A percentile compares a stretch with the other conserved stretches of the same genome.
Evolutionary conservation across 1,140 invertebrate species (phyloP).

Genomic region (Homarus americanus): DNA sequence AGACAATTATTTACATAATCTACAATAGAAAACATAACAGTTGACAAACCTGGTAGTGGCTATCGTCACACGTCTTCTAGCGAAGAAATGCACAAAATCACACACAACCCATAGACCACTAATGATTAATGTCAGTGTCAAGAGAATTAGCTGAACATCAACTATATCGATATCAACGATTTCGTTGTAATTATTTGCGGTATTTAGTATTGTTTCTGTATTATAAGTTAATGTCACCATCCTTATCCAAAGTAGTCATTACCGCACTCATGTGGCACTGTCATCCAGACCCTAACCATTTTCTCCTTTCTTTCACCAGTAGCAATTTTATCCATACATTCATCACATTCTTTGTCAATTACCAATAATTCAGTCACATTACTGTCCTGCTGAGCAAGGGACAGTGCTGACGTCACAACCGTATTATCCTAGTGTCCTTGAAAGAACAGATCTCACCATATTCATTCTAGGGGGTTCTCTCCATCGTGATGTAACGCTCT

Average conservation of each 20-base stretch:
- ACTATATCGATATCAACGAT: background rate
- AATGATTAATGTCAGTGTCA: background rate
- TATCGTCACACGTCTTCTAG: background rate
- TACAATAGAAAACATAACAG: background rate
- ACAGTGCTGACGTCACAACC: background rate
- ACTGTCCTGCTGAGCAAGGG: background rate
- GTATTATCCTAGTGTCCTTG: background rate
- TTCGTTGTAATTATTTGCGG: background rate
- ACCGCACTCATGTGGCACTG: background rate
- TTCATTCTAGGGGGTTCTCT: background rate
- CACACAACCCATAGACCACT: background rate
- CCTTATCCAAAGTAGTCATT: background rate
- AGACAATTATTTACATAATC: conserved; percentile 29
- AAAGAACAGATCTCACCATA: background rate
- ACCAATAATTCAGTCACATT: background rate
- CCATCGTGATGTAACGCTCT: background rate
- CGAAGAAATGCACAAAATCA: background rate
- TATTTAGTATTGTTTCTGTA: background rate
- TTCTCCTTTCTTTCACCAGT: background rate
- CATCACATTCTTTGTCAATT: background rate
- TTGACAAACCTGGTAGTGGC: background rate
- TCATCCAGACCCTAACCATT: background rate
- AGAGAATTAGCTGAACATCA: background rate
- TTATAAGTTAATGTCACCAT: background rate
- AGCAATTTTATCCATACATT: background rate